Percentiles rank a stretch among this genome's conserved stretches.
Conservation (phyloP, 2,888 invertebrate genomes). For the Chouioia cunea region DNA sequence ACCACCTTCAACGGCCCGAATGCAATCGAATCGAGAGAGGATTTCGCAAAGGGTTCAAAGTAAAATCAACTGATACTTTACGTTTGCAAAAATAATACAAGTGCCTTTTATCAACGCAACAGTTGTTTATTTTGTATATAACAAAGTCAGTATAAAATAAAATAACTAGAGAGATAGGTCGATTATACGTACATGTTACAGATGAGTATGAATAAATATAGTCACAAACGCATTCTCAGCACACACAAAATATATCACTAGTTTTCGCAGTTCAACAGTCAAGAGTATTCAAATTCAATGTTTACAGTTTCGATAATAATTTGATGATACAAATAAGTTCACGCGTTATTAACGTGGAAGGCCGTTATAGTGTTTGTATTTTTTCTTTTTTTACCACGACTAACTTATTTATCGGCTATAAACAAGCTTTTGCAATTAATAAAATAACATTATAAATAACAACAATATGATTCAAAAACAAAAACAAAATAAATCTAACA, state of each 20-base stretch:
- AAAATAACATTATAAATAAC: neutral
- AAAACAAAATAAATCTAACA: neutral
- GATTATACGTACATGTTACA: conserved; percentile 17
- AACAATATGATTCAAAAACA: conserved; percentile 9
- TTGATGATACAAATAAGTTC: neutral
- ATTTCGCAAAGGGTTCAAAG: neutral
- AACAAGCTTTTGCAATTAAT: neutral
- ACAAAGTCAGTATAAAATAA: conserved; percentile 43
- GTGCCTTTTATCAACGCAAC: conserved; percentile 35
- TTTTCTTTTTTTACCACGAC: no score
- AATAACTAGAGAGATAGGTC: conserved; percentile 24
- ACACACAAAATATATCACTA: conserved; percentile 30
- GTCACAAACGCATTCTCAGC: conserved; percentile 26
- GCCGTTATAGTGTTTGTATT: no score
- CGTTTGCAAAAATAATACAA: conserved; percentile 15
- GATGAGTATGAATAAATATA: conserved; percentile 43
- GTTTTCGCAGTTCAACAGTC: conserved; percentile 13
- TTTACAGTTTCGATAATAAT: conserved; percentile 37
- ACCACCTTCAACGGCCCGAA: conserved; percentile 50
- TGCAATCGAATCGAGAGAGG: conserved; percentile 4
- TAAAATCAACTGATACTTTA: conserved; percentile 2
- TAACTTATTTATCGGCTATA: conserved; percentile 10
- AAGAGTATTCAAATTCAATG: conserved; percentile 11
- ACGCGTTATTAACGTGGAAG: neutral
- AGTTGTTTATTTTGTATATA: conserved; percentile 35